Evolutionary conservation across 2,888 invertebrate species (phyloP).

Genomic region (Cerceris ruficornis): DNA sequence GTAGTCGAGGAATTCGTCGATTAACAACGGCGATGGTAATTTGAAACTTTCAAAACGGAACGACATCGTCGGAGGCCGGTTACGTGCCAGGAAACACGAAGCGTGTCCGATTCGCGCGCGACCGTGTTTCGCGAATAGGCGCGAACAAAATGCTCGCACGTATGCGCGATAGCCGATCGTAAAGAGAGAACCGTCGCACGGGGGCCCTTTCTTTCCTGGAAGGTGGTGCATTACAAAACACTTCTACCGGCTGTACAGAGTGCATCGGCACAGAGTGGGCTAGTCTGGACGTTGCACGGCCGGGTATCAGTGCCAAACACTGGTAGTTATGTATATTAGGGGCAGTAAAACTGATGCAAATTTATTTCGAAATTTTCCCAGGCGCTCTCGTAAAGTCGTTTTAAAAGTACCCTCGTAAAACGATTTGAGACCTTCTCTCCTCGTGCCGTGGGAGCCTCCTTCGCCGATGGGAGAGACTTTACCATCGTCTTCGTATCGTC

Average conservation of each 20-base stretch:
- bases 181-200: neutral
- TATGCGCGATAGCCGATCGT: neutral
- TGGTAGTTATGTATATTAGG: constrained; percentile 78
- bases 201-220: constrained; percentile 57
- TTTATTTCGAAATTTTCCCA: constrained; percentile 78
- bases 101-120: no score
- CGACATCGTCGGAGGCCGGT: no score
- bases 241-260: constrained; percentile 34
- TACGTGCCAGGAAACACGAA: no score
- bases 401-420: constrained; percentile 79
- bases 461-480: constrained; percentile 57
- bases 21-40: no score
- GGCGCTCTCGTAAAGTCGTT: constrained; percentile 75
- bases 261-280: constrained; percentile 33
- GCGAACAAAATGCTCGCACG: neutral
- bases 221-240: constrained; percentile 54
- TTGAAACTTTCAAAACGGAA: no score
- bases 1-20: no score
- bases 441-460: constrained; percentile 25
- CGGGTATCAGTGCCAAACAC: constrained; percentile 78
- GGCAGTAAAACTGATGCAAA: constrained; percentile 79
- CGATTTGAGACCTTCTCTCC: constrained; percentile 72
- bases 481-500: constrained; percentile 55
- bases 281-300: constrained; percentile 23
- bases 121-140: no score